phyloP scores from a whole-genome alignment of 2,797 vertebrate genomes.

The Salarias fasciatus region DNA sequence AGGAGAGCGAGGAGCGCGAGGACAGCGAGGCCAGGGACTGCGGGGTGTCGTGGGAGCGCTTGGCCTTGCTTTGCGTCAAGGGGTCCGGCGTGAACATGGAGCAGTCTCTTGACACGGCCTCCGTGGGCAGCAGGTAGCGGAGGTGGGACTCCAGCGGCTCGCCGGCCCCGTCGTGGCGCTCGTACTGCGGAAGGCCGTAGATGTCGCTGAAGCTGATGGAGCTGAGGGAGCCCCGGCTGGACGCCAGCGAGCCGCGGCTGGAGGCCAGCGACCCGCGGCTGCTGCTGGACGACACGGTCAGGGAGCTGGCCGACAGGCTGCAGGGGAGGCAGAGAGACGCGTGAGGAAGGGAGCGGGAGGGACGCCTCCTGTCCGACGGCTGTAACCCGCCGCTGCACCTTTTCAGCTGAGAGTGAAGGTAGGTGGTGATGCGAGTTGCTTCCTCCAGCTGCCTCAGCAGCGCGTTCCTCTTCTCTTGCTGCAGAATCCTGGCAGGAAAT shows the following conservation, averaged over 20 bases:
- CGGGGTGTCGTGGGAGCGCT: slow-evolving; percentile 91
- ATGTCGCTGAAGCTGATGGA: slow-evolving; percentile 98
- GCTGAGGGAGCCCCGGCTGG: slow-evolving; percentile 96
- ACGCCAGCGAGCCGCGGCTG: slow-evolving; percentile 93
- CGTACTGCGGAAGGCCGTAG: slow-evolving; percentile 94
- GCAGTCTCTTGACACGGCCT: slow-evolving; percentile 83
- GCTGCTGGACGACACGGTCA: slow-evolving; percentile 96
- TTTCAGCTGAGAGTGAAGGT: slow-evolving; percentile 96
- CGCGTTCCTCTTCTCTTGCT: slow-evolving; percentile 92
- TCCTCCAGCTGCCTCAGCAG: slow-evolving; percentile 95
- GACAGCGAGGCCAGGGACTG: slow-evolving; percentile 96
- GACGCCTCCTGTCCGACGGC: too few species aligned
- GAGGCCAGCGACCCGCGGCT: slow-evolving; percentile 96
- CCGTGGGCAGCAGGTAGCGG: slow-evolving; percentile 88
- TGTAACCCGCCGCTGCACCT: slow-evolving; percentile 78
- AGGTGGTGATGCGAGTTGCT: slow-evolving; percentile 92
- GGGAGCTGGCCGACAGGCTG: slow-evolving; percentile 94
- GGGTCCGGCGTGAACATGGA: slow-evolving; percentile 71
- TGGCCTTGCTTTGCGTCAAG: slow-evolving; percentile 81
- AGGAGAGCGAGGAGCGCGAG: slow-evolving; percentile 96
- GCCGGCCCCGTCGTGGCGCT: slow-evolving; percentile 83
- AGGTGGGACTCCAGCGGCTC: slow-evolving; percentile 87
- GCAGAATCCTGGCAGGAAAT: slow-evolving; percentile 78
- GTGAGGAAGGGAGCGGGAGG: neutral
- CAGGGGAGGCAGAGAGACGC: neutral